phyloP scores from a whole-genome alignment of 2,888 invertebrate species.

The Sphaerophoria taeniata region DNA sequence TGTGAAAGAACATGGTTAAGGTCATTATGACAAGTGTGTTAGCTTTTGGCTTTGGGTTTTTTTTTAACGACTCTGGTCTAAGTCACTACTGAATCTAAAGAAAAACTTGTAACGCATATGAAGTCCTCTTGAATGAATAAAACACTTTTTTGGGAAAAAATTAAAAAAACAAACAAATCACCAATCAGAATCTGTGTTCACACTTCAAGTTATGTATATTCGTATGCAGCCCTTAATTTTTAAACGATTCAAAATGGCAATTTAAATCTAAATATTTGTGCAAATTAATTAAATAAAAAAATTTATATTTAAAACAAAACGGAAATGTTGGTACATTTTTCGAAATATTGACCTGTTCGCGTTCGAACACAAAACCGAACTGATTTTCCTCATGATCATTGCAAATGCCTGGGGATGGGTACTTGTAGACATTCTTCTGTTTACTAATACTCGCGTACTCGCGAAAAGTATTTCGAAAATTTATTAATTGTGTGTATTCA shows the following conservation, averaged over 20 bases:
- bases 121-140: no score
- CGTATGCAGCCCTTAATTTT: no score
- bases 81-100: not conserved
- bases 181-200: no score
- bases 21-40: slow-evolving; percentile 40
- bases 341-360: slow-evolving; percentile 35
- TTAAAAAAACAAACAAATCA: no score
- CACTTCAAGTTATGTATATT: no score
- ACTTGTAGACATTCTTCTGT: no score
- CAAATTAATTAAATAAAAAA: not conserved
- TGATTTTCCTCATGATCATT: slow-evolving; percentile 42
- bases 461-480: slow-evolving; percentile 22
- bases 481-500: slow-evolving; percentile 42
- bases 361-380: slow-evolving; percentile 54
- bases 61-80: slow-evolving; percentile 6
- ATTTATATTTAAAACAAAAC: no score
- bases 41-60: slow-evolving; percentile 19
- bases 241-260: no score
- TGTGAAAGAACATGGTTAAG: slow-evolving; percentile 35
- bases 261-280: not conserved
- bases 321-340: not conserved
- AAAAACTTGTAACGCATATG: no score
- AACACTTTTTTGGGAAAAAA: no score
- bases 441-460: slow-evolving; percentile 3
- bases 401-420: slow-evolving; percentile 22